These are phyloP conservation scores for Athripsodes cinereus DNA, from an alignment of 2,888 invertebrate genomes.

Conservation along the genomic window DNA sequence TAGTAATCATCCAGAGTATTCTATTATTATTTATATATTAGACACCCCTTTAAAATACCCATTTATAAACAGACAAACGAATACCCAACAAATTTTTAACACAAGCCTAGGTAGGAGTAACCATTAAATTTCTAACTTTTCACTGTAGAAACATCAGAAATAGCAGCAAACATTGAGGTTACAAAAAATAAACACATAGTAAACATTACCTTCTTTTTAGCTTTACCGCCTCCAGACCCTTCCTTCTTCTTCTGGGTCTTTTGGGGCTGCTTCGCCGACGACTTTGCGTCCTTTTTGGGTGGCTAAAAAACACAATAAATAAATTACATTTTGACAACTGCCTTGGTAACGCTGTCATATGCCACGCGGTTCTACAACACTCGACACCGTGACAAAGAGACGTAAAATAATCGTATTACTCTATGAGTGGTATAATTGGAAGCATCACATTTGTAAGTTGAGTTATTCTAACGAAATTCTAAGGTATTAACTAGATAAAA, in stretches of 20 bases:
- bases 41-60: too few relatives aligned
- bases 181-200: constrained; percentile 5
- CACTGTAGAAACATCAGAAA: background rate
- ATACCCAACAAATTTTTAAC: too few relatives aligned
- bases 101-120: too few relatives aligned
- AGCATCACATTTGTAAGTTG: too few relatives aligned
- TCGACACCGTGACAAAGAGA: background rate
- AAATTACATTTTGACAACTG: constrained; percentile 7
- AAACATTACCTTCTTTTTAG: constrained; percentile 82
- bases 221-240: constrained; percentile 90
- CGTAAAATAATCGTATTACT: too few relatives aligned
- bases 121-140: too few relatives aligned
- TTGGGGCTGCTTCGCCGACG: constrained; percentile 86
- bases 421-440: too few relatives aligned
- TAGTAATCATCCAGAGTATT: constrained; percentile 39
- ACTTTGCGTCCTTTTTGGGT: constrained; percentile 89
- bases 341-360: background rate
- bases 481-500: too few relatives aligned
- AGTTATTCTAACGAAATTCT: too few relatives aligned
- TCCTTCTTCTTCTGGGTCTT: constrained; percentile 95
- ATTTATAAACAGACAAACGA: too few relatives aligned
- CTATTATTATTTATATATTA: background rate
- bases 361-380: constrained; percentile 5
- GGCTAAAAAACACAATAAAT: constrained; percentile 57
- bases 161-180: background rate